A percentile compares a stretch with the other conserved stretches of the same genome.
Conservation (phyloP, 2,888 invertebrate genomes). For the Harpalus rufipes region DNA sequence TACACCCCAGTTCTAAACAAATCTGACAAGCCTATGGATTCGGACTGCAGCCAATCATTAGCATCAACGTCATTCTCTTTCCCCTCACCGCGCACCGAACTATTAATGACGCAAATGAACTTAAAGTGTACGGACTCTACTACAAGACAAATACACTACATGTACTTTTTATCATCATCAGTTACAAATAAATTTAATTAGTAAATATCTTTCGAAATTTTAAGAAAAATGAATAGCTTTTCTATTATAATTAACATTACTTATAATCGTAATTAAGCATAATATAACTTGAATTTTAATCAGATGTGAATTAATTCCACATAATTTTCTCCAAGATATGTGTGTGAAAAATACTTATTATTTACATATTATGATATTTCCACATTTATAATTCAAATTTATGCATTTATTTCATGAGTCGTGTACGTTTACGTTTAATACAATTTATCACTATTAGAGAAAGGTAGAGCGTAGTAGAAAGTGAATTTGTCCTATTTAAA, state of each 20-base stretch:
- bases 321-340: background rate
- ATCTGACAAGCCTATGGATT: too few relatives aligned
- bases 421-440: conserved; percentile 3
- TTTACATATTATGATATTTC: conserved; percentile 28
- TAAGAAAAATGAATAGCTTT: background rate
- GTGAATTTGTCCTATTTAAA: conserved; percentile 13
- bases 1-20: too few relatives aligned
- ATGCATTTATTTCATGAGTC: conserved; percentile 15
- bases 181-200: too few relatives aligned
- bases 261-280: background rate
- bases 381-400: conserved; percentile 42
- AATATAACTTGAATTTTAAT: background rate
- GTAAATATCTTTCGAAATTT: background rate
- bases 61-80: too few relatives aligned
- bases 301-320: background rate
- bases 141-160: too few relatives aligned
- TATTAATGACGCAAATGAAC: too few relatives aligned
- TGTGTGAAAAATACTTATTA: background rate
- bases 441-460: background rate
- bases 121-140: too few relatives aligned
- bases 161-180: too few relatives aligned
- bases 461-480: conserved; percentile 5
- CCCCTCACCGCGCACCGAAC: too few relatives aligned
- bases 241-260: too few relatives aligned
- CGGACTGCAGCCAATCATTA: too few relatives aligned